Base-by-base conservation (phyloP, 2,113 vertebrate species). In the Siniperca chuatsi region DNA sequence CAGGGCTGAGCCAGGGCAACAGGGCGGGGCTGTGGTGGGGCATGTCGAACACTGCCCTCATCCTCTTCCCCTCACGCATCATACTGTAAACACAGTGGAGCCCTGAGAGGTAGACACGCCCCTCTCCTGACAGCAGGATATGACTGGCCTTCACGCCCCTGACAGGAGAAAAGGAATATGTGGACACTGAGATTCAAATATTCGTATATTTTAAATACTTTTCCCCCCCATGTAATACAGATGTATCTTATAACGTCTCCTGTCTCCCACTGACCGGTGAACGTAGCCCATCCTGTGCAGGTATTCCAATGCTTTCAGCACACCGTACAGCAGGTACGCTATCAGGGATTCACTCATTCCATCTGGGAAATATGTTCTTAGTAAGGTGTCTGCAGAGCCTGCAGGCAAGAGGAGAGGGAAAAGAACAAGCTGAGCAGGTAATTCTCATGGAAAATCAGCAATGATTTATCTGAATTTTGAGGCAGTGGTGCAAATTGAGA, bases 101-200 rank as follows among this genome's bases (percentile, higher is more conserved):
- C 76, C 98, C 98, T 55, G 98, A 98, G 42, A 99, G 97, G 93
- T 96, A 97, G 94, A 99, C 98, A 23, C 95, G 96, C 7, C 98
- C 98, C 89, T 98, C 97, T 66, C 94, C 97, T 83, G 98, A 99
- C 95, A 99, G 96, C 92, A 99, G 95, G 95, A 99, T 97, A 79
- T 99, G 98, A 94, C 98, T 99, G 89, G 98, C 98, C 96, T 99
- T 99, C 95, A 99, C 95, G 90, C 97, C 98, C 91, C 98, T 99
- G 94, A 86, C 18, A 9, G 33, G 23, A 82, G 10, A 50, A 50
- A 4, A 83, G 1, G 7, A 50, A 40, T 6, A 20, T 12, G 52
- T 20, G 54, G 6, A 42, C 52, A 74, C 33, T 33, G 18, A 52
- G 16, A 42, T 29, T 4, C 23, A 65, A 25, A 48, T 9, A 23